Evolutionary conservation across 2,113 vertebrate species (phyloP), one percentile per base, ranked within the genome.

Genomic region (Anoura caudifer): DNA sequence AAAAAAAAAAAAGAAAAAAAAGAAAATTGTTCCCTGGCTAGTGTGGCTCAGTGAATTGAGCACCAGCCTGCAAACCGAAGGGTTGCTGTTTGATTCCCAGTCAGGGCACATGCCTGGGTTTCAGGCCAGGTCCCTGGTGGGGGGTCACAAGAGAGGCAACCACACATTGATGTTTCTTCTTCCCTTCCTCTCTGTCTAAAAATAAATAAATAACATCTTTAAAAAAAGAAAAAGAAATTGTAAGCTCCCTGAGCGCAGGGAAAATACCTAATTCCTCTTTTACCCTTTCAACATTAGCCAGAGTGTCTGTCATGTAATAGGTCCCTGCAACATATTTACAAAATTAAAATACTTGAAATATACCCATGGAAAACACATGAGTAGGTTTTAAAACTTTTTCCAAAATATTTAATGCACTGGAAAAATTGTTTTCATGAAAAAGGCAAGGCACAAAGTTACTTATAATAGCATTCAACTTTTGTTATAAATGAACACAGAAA

Each of bases 321-420:
- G 26, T 67, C 5, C n/a, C 4, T 52, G 28, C 54, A 28, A 90
- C 19, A 12, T 80, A 72, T 70, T 76, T 95, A 65, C 65, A 59
- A 38, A 90, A 75, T 84, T 50, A 50, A 92, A 91, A 81, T 94
- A 17, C 16, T 76, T 95, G 16, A 84, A 72, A 67, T 84, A 59
- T 22, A 82, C 17, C 67, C 54, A 54, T 47, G 28, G 61, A 65
- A 83, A 79, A 70, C 24, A 93, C 20, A 26, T 41, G 47, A 90
- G 10, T 59, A 4, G 26, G 16, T 82, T 72, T 65, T 91, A 87
- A 90, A 65, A 56, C 4, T 84, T 36, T 82, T 90, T 33, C 52
- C 28, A 50, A 56, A 72, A 63, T 85, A 81, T 73, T 81, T 88
- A 90, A 61, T 43, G 50, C 24, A 56, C 43, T 8, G 22, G 59